Evolutionary conservation across 2,797 vertebrate genomes (phyloP).

Genomic region (Gymnothorax reevesii): DNA sequence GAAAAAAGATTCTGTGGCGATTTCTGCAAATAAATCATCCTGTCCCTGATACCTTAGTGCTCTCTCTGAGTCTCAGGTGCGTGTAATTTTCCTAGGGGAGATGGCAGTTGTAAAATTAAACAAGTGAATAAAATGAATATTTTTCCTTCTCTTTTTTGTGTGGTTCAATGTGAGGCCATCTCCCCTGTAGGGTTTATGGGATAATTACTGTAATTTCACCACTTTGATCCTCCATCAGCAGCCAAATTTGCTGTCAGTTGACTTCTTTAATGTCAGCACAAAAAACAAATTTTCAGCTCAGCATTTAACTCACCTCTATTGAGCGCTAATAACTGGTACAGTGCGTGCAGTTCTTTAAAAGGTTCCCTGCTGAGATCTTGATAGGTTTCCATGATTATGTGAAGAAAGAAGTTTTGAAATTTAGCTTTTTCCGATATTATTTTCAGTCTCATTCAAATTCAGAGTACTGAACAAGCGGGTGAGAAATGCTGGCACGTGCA

Average conservation of each 20-base stretch:
- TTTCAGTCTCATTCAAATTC: background rate
- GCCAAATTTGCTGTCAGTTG: background rate
- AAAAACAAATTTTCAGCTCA: background rate
- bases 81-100: constrained; percentile 53
- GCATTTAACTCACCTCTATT: background rate
- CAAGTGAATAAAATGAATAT: background rate
- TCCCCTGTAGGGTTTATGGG: background rate
- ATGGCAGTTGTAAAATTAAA: constrained; percentile 46
- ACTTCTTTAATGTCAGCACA: background rate
- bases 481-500: background rate
- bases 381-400: background rate
- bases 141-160: constrained; percentile 24
- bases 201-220: constrained; percentile 8
- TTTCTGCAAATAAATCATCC: constrained; percentile 60
- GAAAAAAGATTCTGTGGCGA: constrained; percentile 56
- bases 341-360: background rate
- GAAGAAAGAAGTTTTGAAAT: background rate
- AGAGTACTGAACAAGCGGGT: background rate
- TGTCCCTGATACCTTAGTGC: constrained; percentile 46
- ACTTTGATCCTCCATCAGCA: background rate
- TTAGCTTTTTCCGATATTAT: background rate
- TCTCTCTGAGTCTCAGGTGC: constrained; percentile 53
- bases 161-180: background rate
- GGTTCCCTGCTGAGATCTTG: background rate
- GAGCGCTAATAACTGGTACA: background rate